These are phyloP conservation scores for Acronicta alni DNA, from an alignment of 2,888 invertebrate genomes.

Conservation along the genomic window DNA sequence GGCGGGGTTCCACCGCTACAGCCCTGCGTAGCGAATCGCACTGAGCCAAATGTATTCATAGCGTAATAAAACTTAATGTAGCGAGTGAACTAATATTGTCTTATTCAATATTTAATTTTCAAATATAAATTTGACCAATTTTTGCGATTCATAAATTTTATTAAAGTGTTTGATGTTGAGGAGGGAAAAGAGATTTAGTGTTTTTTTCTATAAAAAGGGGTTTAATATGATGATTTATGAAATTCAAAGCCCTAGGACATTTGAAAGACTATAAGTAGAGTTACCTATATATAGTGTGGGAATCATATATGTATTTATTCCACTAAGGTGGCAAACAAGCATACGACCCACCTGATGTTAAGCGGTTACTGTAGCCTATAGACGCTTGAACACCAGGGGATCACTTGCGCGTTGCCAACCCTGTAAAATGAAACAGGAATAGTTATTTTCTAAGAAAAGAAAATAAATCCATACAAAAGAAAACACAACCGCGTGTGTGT, in stretches of 20 bases:
- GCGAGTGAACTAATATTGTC: constrained; percentile 89
- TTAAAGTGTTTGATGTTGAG: constrained; percentile 60
- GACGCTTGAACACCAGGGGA: no score
- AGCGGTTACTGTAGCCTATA: no score
- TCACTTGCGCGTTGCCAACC: no score
- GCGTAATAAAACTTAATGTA: constrained; percentile 88
- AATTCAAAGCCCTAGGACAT: background rate
- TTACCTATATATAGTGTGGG: background rate
- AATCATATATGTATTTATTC: no score
- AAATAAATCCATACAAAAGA: no score
- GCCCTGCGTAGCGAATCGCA: constrained; percentile 87
- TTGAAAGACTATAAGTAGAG: background rate
- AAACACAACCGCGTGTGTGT: no score
- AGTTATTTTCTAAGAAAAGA: no score
- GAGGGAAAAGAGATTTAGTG: constrained; percentile 47
- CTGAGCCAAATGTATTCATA: constrained; percentile 86
- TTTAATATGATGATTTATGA: constrained; percentile 16
- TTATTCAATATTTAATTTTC: constrained; percentile 88
- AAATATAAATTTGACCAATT: constrained; percentile 80
- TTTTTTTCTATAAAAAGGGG: constrained; percentile 27
- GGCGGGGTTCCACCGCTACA: constrained; percentile 83
- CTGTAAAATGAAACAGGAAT: no score
- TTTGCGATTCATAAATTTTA: constrained; percentile 85
- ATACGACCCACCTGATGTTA: no score
- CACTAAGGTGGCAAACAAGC: no score